phyloP scores from a whole-genome alignment of 2,797 vertebrate species.

The Perodicticus potto region DNA sequence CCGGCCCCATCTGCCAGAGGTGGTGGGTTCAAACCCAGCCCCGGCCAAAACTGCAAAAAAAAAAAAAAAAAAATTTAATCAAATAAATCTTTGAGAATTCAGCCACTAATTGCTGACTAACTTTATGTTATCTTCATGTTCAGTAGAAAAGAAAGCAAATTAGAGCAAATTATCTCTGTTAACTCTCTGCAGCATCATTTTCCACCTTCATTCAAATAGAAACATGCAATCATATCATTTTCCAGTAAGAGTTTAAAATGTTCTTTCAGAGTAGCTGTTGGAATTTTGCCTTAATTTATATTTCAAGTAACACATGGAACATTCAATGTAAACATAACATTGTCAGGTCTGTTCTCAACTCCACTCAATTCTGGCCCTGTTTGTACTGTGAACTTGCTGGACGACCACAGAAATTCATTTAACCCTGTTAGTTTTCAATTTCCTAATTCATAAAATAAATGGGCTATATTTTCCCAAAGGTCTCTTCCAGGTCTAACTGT shows the following conservation, averaged over 20 bases:
- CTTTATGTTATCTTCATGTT: neutral
- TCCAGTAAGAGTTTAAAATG: constrained; percentile 36
- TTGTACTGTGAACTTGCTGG: neutral
- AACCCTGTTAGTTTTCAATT: constrained; percentile 56
- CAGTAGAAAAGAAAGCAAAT: neutral
- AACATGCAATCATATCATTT: constrained; percentile 16
- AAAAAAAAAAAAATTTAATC: neutral
- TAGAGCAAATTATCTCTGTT: neutral
- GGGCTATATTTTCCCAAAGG: constrained; percentile 50
- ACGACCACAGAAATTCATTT: constrained; percentile 15
- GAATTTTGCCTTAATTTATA: constrained; percentile 48
- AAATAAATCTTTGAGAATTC: neutral
- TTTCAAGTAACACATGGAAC: constrained; percentile 10
- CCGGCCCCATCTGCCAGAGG: too few relatives aligned
- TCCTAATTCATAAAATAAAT: constrained; percentile 76
- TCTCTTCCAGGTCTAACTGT: constrained; percentile 59
- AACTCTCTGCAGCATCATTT: neutral
- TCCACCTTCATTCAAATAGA: neutral
- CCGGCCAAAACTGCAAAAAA: too few relatives aligned
- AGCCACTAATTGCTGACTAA: neutral
- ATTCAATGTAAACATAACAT: constrained; percentile 3
- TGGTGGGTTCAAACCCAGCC: too few relatives aligned
- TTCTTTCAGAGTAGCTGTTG: constrained; percentile 43
- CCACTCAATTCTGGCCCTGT: neutral
- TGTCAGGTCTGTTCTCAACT: neutral